Conservation (phyloP, 2,888 invertebrate species). For the Cheilosia pagana region DNA sequence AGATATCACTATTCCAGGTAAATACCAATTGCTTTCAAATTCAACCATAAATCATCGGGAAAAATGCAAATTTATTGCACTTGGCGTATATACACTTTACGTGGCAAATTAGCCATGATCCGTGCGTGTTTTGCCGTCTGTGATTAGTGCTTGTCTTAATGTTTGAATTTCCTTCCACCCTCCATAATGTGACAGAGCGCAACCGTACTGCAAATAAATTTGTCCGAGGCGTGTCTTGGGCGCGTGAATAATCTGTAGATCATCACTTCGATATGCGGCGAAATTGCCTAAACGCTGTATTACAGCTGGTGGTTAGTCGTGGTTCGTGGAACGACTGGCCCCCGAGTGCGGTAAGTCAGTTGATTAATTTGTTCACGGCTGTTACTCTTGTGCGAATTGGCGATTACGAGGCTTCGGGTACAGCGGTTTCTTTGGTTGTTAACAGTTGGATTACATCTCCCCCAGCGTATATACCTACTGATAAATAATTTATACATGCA, state of each 20-base stretch:
- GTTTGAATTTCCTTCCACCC: slow-evolving; percentile 19
- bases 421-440: slow-evolving; percentile 18
- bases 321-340: not conserved
- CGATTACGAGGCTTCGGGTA: slow-evolving; percentile 3
- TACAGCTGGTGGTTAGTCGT: not conserved
- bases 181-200: slow-evolving; percentile 20
- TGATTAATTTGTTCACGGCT: slow-evolving; percentile 61
- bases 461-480: no score
- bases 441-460: slow-evolving; percentile 11
- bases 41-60: slow-evolving; percentile 68
- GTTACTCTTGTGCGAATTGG: slow-evolving; percentile 15
- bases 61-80: slow-evolving; percentile 76
- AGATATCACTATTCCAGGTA: slow-evolving; percentile 72
- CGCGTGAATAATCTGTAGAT: slow-evolving; percentile 72
- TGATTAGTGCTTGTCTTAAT: slow-evolving; percentile 65
- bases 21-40: slow-evolving; percentile 74
- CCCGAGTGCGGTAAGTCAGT: slow-evolving; percentile 10
- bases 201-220: slow-evolving; percentile 50
- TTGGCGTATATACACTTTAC: slow-evolving; percentile 71
- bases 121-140: slow-evolving; percentile 64
- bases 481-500: slow-evolving; percentile 36
- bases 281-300: slow-evolving; percentile 43
- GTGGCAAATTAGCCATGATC: slow-evolving; percentile 74
- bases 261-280: slow-evolving; percentile 63
- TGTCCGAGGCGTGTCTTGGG: slow-evolving; percentile 73